phyloP scores from a whole-genome alignment of 1,140 invertebrate genomes.

The Anthonomus grandis region DNA sequence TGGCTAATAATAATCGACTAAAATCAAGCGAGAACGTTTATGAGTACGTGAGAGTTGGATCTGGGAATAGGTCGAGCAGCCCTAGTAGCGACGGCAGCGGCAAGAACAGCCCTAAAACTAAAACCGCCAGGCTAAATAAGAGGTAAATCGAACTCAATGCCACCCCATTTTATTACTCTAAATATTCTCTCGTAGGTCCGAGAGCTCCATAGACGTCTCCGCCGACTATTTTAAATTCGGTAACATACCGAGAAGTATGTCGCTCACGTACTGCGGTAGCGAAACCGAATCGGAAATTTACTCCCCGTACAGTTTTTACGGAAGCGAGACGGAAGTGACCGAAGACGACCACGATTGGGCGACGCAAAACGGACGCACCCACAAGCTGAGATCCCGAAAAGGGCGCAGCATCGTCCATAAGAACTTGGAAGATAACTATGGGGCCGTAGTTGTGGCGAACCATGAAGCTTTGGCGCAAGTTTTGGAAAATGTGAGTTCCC shows the following conservation, averaged over 20 bases:
- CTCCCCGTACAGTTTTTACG: constrained; percentile 73
- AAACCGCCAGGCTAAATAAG: constrained; percentile 38
- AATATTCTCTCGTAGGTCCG: constrained; percentile 45
- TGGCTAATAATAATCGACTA: constrained; percentile 35
- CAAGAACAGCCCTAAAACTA: constrained; percentile 42
- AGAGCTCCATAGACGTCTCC: constrained; percentile 52
- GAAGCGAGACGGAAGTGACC: constrained; percentile 54
- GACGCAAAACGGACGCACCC: constrained; percentile 44
- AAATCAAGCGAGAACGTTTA: constrained; percentile 60
- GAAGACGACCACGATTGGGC: constrained; percentile 56
- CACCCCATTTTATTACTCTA: not conserved
- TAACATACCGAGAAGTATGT: constrained; percentile 58
- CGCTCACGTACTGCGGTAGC: constrained; percentile 72
- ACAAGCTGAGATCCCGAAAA: constrained; percentile 65
- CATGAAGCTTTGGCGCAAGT: constrained; percentile 82
- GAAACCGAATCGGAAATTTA: constrained; percentile 80
- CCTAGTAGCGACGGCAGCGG: constrained; percentile 59
- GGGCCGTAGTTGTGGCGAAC: constrained; percentile 83
- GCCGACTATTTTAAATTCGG: constrained; percentile 46
- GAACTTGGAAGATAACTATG: constrained; percentile 83
- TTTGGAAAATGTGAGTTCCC: constrained; percentile 78
- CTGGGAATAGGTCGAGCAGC: constrained; percentile 55
- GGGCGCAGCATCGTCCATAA: constrained; percentile 75
- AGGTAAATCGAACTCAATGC: constrained; percentile 21
- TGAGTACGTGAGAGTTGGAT: constrained; percentile 56